phyloP scores from a whole-genome alignment of 1,140 invertebrate genomes.

The Cydia fagiglandana region DNA sequence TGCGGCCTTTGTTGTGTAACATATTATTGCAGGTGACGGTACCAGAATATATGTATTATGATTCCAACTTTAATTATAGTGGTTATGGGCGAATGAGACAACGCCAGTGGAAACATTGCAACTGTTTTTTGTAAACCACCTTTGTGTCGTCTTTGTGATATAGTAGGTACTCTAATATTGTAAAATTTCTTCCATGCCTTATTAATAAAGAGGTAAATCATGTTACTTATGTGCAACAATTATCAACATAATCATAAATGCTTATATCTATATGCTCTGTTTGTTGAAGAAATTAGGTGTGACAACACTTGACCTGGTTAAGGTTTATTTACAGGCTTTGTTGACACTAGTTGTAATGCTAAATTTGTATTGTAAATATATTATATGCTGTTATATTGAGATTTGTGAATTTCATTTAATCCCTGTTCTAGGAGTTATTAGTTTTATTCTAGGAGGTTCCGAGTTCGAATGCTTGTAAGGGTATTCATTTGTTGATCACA shows the following conservation, averaged over 20 bases:
- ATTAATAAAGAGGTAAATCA: background rate
- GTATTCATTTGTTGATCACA: too few relatives aligned
- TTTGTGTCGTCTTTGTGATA: too few relatives aligned
- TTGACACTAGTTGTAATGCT: constrained; percentile 8
- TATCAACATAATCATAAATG: constrained; percentile 17
- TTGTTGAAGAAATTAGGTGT: constrained; percentile 12
- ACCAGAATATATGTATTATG: too few relatives aligned
- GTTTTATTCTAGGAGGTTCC: too few relatives aligned
- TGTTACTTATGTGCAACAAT: background rate
- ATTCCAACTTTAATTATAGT: too few relatives aligned
- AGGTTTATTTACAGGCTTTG: constrained; percentile 18
- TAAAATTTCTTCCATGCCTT: background rate
- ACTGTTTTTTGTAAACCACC: too few relatives aligned
- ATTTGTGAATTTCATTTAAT: background rate
- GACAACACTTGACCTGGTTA: constrained; percentile 10
- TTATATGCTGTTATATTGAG: constrained; percentile 11
- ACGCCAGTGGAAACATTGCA: too few relatives aligned
- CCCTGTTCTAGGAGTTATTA: too few relatives aligned
- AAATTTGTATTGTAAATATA: constrained; percentile 21
- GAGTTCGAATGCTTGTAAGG: too few relatives aligned
- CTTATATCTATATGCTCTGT: constrained; percentile 7
- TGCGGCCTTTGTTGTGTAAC: too few relatives aligned
- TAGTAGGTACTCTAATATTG: background rate
- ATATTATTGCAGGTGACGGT: too few relatives aligned
- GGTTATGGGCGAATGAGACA: too few relatives aligned